Base-by-base conservation (phyloP, 2,113 vertebrate genomes). In the Tretioscincus oriximinensis region DNA sequence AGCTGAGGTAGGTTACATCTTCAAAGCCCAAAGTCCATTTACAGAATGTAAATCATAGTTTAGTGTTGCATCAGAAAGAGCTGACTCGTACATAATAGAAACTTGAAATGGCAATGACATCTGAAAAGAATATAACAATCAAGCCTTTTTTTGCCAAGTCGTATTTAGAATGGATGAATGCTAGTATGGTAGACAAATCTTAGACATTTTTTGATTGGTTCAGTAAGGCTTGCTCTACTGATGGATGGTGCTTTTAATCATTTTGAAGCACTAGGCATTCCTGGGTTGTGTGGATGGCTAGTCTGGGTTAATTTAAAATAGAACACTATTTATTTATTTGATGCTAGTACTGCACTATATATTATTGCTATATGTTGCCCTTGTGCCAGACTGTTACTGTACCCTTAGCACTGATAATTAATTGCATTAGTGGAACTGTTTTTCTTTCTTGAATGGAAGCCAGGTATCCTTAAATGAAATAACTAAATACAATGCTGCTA, bases 401-500 rank as follows among this genome's bases (percentile, higher is more conserved):
- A 92, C 81, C 89, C 86, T 88, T 85, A 86, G 90, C 90, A 93
- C 89, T 93, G 90, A 90, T 84, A 18, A 70, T 87, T 83, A 88
- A 89, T 73, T 85, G 82, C 83, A 65, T 74, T 89, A 88, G 79
- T 84, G 70, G 83, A 89, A 68, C 63, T 45, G 83, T 93, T 87
- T 63, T 66, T 28, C 12, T 58, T 18, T 58, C 18, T 18, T 58
- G 74, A 20, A 70, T 74, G 83, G 81, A 88, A 93, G 87, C 68
- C 69, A 58, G 88, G 85, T 77, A 73, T 78, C 81, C 65, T 90
- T 83, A 79, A 83, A 75, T 70, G 83, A 85, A 93, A 77, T 85
- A 90, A 84, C 76, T 84, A 14, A 26, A 2, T 78, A 73, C 51
- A 0, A 78, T 91, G 80, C 82, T 75, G 71, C 78, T 68, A 66